Base-by-base conservation (phyloP, 2,888 invertebrate species). In the Cephus sareptanus region DNA sequence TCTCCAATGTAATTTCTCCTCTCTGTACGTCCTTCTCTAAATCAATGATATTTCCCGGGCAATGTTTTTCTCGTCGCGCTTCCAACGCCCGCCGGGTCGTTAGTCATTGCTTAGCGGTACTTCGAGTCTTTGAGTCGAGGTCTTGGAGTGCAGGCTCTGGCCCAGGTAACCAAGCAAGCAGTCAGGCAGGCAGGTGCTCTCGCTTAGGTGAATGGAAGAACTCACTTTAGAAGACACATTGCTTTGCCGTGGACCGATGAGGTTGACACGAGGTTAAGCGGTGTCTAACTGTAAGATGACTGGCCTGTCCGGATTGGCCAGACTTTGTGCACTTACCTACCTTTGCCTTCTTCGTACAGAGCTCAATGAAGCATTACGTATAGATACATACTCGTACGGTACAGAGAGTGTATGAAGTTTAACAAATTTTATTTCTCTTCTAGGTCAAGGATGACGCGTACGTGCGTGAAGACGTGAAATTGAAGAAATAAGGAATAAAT, bases 211-310 rank as follows among this genome's bases (percentile, higher is more conserved):
- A 87, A 87, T 87, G 87, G 81, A 82, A 79, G 80, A 79, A 77
- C 75, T 82, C 56, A 79, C 81, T 80, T 82, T 81, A 75, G 76
- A 81, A 69, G 73, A 35, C 56, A 23, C 69, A 34, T 40, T 40
- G 40, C 40, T 40, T 40, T 40, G 40, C 40, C 15, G 15, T 40
- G 40, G 40, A 40, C 40, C 40, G 40, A 40, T 40, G 40, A 40
- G 40, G 77, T 75, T 79, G 81, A 81, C 84, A 77, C 79, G 80
- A 85, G 86, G 86, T 87, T 86, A 85, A 85, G 83, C 81, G 82
- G 82, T 82, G 83, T 83, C 81, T 86, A 87, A 87, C 87, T 85
- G 87, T 87, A 87, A 87, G 87, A 84, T 85, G 84, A 86, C 85
- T 84, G 82, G 83, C 83, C 83, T 81, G 83, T 84, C 85, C 83